A percentile compares a stretch with the other conserved stretches of the same genome.
phyloP scores from a whole-genome alignment of 1,140 invertebrate genomes.

The Melanaphis sacchari region DNA sequence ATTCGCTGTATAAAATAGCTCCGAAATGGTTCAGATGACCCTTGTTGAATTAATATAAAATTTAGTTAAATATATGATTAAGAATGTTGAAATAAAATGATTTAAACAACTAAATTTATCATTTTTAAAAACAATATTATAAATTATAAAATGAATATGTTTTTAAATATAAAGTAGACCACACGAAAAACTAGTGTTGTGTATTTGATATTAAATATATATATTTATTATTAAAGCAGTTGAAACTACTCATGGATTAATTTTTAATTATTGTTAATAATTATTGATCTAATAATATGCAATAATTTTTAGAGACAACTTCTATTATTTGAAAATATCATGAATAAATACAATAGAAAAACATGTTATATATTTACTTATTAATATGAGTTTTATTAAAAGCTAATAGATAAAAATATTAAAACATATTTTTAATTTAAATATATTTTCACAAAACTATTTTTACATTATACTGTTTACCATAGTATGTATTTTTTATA shows the following conservation, averaged over 20 bases:
- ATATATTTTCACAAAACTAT: neutral
- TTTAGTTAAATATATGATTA: neutral
- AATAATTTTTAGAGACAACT: neutral
- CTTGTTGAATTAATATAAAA: neutral
- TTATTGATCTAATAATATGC: neutral
- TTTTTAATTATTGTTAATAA: neutral
- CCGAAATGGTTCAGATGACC: neutral
- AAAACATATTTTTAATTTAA: neutral
- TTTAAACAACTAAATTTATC: neutral
- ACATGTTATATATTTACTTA: neutral
- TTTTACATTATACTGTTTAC: neutral
- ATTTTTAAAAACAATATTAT: neutral
- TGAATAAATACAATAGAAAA: neutral
- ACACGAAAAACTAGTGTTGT: neutral
- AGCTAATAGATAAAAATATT: neutral
- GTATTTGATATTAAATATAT: neutral
- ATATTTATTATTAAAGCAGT: neutral
- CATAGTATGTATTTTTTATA: neutral
- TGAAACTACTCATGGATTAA: neutral
- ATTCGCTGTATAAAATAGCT: neutral
- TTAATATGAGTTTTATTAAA: neutral
- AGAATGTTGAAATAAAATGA: neutral
- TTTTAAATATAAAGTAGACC: too few species aligned
- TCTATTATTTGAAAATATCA: neutral
- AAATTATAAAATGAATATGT: neutral